phyloP scores from a whole-genome alignment of 2,888 invertebrate species.

The Mylabris sibirica region DNA sequence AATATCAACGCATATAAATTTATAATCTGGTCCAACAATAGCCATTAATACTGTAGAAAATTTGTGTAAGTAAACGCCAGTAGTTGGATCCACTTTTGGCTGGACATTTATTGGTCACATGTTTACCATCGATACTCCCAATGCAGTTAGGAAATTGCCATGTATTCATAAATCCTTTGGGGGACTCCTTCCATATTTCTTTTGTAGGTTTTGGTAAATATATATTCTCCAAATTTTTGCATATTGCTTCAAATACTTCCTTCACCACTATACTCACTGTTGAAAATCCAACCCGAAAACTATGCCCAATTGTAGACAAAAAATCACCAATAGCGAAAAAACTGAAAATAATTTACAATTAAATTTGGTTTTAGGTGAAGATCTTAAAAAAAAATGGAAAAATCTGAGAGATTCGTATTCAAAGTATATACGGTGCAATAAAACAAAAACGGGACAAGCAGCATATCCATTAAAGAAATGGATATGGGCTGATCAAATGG shows the following conservation, averaged over 20 bases:
- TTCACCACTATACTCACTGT: conserved; percentile 33
- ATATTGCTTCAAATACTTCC: conserved; percentile 37
- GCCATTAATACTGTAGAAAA: conserved; percentile 28
- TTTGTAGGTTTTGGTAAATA: conserved; percentile 29
- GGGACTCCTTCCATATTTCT: conserved; percentile 30
- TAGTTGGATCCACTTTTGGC: background rate
- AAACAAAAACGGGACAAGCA: conserved; percentile 32
- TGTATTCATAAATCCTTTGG: conserved; percentile 29
- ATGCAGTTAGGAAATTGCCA: conserved; percentile 43
- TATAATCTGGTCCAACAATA: conserved; percentile 32
- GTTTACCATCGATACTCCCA: too few species aligned
- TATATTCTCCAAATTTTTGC: conserved; percentile 25
- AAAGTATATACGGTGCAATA: conserved; percentile 25
- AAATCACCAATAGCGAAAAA: conserved; percentile 37
- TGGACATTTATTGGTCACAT: conserved; percentile 14
- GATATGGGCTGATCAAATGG: conserved; percentile 31
- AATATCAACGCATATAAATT: conserved; percentile 37
- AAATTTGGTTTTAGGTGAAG: conserved; percentile 33
- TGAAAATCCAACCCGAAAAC: conserved; percentile 38
- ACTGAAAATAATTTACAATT: conserved; percentile 32
- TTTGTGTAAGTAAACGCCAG: background rate
- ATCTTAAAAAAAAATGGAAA: conserved; percentile 34
- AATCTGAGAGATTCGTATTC: conserved; percentile 35
- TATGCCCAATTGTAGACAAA: conserved; percentile 36
- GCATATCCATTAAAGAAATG: conserved; percentile 27